Conservation (phyloP, 2,113 vertebrate species). For the Pyrgilauda ruficollis region DNA sequence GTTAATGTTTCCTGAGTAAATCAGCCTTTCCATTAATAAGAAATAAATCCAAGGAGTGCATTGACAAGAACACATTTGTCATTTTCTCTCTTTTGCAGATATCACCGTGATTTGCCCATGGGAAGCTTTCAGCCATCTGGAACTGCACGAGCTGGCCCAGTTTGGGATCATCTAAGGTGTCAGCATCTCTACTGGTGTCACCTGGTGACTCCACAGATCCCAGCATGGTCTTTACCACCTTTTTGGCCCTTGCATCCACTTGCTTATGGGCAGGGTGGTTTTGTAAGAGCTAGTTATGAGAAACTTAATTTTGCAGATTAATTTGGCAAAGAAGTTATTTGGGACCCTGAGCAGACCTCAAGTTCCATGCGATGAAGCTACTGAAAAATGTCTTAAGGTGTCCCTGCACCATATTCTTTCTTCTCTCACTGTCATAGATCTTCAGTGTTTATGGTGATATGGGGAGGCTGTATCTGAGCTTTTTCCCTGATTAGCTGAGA, state of each 20-base stretch:
- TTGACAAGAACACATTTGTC: not conserved
- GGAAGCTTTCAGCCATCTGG: conserved; percentile 83
- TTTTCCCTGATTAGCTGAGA: not conserved
- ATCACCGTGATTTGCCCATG: conserved; percentile 84
- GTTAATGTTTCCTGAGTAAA: not conserved
- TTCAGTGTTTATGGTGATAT: not conserved
- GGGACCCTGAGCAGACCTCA: conserved; percentile 8
- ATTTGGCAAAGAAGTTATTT: conserved; percentile 48
- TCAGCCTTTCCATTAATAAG: not conserved
- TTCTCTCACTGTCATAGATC: not conserved
- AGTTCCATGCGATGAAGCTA: conserved; percentile 3
- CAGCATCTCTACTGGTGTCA: conserved; percentile 13
- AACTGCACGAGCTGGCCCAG: conserved; percentile 79
- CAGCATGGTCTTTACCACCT: conserved; percentile 11
- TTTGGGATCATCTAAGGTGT: conserved; percentile 78
- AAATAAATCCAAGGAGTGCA: not conserved
- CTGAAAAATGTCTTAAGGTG: conserved; percentile 18
- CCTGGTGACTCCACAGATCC: not conserved
- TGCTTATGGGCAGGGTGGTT: not conserved
- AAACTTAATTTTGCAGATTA: conserved; percentile 44
- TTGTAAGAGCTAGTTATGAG: conserved; percentile 29
- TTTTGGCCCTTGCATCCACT: conserved; percentile 10
- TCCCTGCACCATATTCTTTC: not conserved
- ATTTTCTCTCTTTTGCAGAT: conserved; percentile 65
- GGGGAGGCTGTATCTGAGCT: not conserved